phyloP scores from a whole-genome alignment of 2,797 vertebrate species.

The Halcyon badia region DNA sequence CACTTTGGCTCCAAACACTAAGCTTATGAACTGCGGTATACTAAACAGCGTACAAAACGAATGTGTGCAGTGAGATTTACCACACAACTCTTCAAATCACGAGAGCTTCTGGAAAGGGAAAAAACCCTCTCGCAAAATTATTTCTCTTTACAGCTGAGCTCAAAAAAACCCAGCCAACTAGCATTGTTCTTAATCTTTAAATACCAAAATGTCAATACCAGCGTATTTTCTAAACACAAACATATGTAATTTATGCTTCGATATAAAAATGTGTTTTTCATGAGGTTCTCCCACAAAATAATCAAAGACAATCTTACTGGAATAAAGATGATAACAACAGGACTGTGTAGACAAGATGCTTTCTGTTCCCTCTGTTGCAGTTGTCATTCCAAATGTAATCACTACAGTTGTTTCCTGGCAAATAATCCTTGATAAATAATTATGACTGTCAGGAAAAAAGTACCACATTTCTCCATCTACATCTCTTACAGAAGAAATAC shows the following conservation, averaged over 20 bases:
- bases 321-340: not conserved
- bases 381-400: not conserved
- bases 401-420: not conserved
- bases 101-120: not conserved
- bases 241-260: fast-evolving
- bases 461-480: not conserved
- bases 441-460: not conserved
- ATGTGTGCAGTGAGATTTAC: not conserved
- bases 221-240: not conserved
- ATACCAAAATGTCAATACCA: not conserved
- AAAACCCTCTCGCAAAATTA: not conserved
- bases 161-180: not conserved
- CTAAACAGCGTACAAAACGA: not conserved
- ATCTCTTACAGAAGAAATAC: not conserved
- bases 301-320: not conserved
- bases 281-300: not conserved
- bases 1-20: not conserved
- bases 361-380: not conserved
- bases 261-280: not conserved
- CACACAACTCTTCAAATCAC: not conserved
- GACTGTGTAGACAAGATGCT: not conserved
- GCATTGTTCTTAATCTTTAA: not conserved
- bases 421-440: not conserved
- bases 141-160: not conserved
- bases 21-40: not conserved